Percentiles rank a stretch among this genome's conserved stretches.
Evolutionary conservation across 2,113 vertebrate genomes (phyloP).

Genomic region (Sprattus sprattus): DNA sequence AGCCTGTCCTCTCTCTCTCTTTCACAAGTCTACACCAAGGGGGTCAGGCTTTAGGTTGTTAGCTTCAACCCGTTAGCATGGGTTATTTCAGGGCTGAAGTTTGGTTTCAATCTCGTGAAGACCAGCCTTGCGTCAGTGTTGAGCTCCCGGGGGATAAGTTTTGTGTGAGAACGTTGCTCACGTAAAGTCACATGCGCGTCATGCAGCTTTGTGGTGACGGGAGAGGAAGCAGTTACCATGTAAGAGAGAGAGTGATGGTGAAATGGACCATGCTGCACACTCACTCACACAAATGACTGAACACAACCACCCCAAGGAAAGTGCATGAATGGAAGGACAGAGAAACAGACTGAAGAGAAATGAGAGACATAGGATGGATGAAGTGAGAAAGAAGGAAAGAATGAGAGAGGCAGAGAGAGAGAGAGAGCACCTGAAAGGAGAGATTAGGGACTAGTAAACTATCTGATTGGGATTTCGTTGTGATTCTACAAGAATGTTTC

Average conservation of each 20-base stretch:
- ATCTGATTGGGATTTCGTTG: not conserved
- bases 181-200: not conserved
- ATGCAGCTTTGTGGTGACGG: not conserved
- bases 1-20: not conserved
- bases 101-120: not conserved
- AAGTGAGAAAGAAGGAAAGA: not conserved
- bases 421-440: not conserved
- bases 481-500: not conserved
- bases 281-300: not conserved
- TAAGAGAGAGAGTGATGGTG: not conserved
- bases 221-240: not conserved
- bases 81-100: not conserved
- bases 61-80: not conserved
- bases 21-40: not conserved
- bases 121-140: not conserved
- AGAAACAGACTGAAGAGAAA: not conserved
- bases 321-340: not conserved
- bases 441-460: not conserved
- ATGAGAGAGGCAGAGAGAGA: not conserved
- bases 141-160: not conserved
- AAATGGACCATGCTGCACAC: not conserved
- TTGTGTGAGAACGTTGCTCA: not conserved
- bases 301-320: not conserved
- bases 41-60: not conserved
- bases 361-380: not conserved